Percentiles rank a stretch among this genome's conserved stretches.
Conservation (phyloP, 2,888 invertebrate genomes). For the Osmoderma eremita region DNA sequence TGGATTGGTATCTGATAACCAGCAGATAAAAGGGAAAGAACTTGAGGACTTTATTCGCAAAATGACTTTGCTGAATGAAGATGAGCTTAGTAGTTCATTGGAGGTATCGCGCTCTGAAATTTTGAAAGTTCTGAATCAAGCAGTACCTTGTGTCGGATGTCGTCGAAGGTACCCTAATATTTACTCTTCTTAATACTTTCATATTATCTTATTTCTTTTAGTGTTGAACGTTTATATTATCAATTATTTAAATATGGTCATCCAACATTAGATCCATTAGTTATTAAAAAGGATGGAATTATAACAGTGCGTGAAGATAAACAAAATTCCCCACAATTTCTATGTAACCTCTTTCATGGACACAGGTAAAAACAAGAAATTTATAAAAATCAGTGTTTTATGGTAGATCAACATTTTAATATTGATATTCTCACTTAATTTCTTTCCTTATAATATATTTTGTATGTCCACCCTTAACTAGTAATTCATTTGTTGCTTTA, state of each 20-base stretch:
- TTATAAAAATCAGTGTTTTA: background rate
- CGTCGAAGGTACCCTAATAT: constrained; percentile 76
- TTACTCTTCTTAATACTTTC: background rate
- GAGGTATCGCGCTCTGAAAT: constrained; percentile 86
- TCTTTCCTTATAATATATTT: constrained; percentile 66
- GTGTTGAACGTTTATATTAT: constrained; percentile 89
- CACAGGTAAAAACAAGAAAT: constrained; percentile 74
- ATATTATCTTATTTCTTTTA: constrained; percentile 63
- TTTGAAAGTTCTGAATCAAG: constrained; percentile 85
- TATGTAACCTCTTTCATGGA: constrained; percentile 86
- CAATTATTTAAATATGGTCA: constrained; percentile 86
- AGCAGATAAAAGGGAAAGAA: constrained; percentile 82
- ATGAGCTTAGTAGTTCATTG: constrained; percentile 82
- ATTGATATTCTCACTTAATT: background rate
- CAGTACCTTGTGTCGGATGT: constrained; percentile 95
- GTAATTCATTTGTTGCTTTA: constrained; percentile 75
- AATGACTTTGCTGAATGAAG: constrained; percentile 78
- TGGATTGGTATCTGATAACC: constrained; percentile 85
- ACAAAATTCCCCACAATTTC: constrained; percentile 79
- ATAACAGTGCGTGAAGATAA: constrained; percentile 84
- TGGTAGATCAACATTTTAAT: background rate
- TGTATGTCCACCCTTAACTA: constrained; percentile 87
- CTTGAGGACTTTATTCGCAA: constrained; percentile 87
- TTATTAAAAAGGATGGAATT: constrained; percentile 78
- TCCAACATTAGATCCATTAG: constrained; percentile 87